Evolutionary conservation across 2,797 vertebrate genomes (phyloP), one percentile per base, ranked within the genome.

Genomic region (Clangula hyemalis): DNA sequence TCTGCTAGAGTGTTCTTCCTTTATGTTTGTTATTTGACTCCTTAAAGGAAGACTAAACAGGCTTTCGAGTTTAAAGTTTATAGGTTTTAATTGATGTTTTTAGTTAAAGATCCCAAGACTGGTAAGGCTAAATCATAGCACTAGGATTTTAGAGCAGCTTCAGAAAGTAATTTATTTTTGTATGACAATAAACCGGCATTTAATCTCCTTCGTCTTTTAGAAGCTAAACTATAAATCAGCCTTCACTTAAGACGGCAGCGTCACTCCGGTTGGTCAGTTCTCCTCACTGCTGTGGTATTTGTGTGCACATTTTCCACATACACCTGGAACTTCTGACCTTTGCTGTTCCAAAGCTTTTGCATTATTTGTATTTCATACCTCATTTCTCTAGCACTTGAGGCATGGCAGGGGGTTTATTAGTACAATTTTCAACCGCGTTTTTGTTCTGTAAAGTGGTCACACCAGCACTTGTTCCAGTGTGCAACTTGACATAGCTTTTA

Each of bases 51-150:
- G 51, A 65, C 16, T 64, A 66, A 91, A 49, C 49, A 70, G 38
- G 34, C 27, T 85, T 92, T 82, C 36, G 25, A 74, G 15, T 89
- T 82, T 53, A 32, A 77, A 85, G 41, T 90, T 72, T 28, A 43
- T n/a, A 82, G 17, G 64, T 88, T 95, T 91, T 87, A 89, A 73
- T 86, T 92, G 38, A 62, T 12, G n/a, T 79, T 92, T 92, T 64
- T 81, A 28, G 34, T 45, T 78, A 62, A 77, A 85, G 58, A 70
- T 73, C 72, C 27, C n/a, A 53, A 78, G 58, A 70, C 53, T 32
- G 19, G 28, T 65, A 76, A 81, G 64, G 56, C 36, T 76, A 70
- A 90, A 56, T 80, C 25, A 49, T 28, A 74, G 69, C 56, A 83
- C 49, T 22, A 57, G 70, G 43, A 72, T 78, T 92, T 93, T 61